Percentiles rank a stretch among this genome's conserved stretches.
These are phyloP conservation scores for Medauroidea extradentata DNA, from an alignment of 1,140 invertebrate genomes.

Conservation along the genomic window DNA sequence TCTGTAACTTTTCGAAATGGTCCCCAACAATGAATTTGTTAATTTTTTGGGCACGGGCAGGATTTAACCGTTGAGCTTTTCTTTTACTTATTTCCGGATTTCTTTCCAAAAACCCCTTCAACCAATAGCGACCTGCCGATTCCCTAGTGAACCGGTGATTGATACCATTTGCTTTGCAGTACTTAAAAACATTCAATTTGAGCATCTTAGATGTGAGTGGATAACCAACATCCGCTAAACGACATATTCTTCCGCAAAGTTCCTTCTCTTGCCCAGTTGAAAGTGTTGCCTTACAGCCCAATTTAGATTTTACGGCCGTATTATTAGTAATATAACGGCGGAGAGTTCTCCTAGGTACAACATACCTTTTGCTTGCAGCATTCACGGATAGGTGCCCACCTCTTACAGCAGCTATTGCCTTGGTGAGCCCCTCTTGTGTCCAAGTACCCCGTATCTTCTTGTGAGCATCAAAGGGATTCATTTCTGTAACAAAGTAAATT, in stretches of 20 bases:
- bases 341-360: too few species aligned
- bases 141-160: conserved; percentile 15
- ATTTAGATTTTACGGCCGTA: too few species aligned
- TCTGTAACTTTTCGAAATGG: conserved; percentile 31
- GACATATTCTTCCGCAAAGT: conserved; percentile 24
- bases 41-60: conserved; percentile 36
- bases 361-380: too few species aligned
- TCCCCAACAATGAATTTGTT: conserved; percentile 33
- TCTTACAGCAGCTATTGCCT: too few species aligned
- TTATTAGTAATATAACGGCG: too few species aligned
- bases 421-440: too few species aligned
- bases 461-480: too few species aligned
- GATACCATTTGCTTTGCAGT: conserved; percentile 29
- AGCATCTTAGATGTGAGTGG: conserved; percentile 29
- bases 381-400: too few species aligned
- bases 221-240: conserved; percentile 26
- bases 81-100: conserved; percentile 23
- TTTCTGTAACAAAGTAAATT: too few species aligned
- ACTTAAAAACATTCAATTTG: conserved; percentile 23
- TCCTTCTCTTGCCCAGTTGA: conserved; percentile 25
- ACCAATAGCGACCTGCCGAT: too few species aligned
- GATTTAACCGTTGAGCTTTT: conserved; percentile 37
- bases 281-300: conserved; percentile 25
- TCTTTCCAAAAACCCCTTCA: conserved; percentile 25
- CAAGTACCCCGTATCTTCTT: too few species aligned